phyloP scores from a whole-genome alignment of 2,113 vertebrate species.

The Atherinomorus stipes region DNA sequence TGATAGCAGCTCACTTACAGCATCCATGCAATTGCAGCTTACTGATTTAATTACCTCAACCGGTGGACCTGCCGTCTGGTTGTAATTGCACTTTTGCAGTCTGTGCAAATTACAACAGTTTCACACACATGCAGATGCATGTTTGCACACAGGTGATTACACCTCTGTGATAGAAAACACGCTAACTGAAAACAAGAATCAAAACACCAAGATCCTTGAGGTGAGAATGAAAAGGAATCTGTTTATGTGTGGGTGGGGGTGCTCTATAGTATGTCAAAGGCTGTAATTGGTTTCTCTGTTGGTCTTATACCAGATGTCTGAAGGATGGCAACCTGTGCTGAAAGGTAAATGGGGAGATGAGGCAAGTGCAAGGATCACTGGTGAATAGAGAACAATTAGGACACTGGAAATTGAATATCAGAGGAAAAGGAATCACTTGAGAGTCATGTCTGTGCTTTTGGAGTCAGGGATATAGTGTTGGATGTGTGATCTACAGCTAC shows the following conservation, averaged over 20 bases:
- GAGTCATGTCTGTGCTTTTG: constrained; percentile 2
- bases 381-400: constrained; percentile 24
- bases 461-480: background rate
- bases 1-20: constrained; percentile 42
- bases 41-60: constrained; percentile 73
- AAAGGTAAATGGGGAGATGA: constrained; percentile 14
- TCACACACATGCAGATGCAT: background rate
- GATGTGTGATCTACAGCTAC: constrained; percentile 11
- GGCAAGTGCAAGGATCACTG: constrained; percentile 6
- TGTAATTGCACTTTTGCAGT: constrained; percentile 43
- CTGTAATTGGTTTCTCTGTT: constrained; percentile 61
- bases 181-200: background rate
- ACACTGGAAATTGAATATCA: constrained; percentile 48
- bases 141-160: constrained; percentile 10
- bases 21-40: constrained; percentile 32
- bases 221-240: background rate
- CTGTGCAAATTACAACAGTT: constrained; percentile 22
- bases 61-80: constrained; percentile 41
- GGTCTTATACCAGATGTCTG: constrained; percentile 33
- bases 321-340: constrained; percentile 13
- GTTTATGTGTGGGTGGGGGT: background rate
- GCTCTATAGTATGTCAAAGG: background rate
- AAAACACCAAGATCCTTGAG: constrained; percentile 18
- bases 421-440: constrained; percentile 25
- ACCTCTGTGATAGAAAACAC: constrained; percentile 24